Conservation (phyloP, 2,888 invertebrate species). For the Tridacna crocea region DNA sequence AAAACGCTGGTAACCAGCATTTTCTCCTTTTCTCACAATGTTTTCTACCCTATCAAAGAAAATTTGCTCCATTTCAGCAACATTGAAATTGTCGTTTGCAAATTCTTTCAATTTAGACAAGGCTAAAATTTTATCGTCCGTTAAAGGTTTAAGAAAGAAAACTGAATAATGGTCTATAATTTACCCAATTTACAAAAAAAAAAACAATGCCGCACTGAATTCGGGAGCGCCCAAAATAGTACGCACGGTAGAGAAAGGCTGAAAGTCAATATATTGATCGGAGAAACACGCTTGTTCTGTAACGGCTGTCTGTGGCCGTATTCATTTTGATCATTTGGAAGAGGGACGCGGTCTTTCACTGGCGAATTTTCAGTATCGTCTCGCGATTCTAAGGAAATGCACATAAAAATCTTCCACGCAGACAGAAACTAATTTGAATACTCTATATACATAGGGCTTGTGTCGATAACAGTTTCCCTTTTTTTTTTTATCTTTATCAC, state of each 20-base stretch:
- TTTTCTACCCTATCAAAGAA: too few relatives aligned
- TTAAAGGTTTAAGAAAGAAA: not conserved
- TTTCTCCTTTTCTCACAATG: not conserved
- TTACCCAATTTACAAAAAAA: too few relatives aligned
- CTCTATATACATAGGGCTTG: not conserved
- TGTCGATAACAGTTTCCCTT: not conserved
- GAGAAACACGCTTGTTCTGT: not conserved
- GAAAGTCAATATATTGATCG: conserved; percentile 24
- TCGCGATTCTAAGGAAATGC: not conserved
- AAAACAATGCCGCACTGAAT: too few relatives aligned
- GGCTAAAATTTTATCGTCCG: too few relatives aligned
- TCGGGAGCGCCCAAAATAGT: too few relatives aligned
- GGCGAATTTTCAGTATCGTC: conserved; percentile 2
- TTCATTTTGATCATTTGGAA: conserved; percentile 4
- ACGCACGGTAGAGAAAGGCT: not conserved
- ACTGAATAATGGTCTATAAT: too few relatives aligned
- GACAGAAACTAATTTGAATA: conserved; percentile 3
- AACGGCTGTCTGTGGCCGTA: conserved; percentile 4
- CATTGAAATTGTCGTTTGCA: too few relatives aligned
- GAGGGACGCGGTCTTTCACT: conserved; percentile 4
- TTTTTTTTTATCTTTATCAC: too few relatives aligned
- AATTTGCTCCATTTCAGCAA: too few relatives aligned
- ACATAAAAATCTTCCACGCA: conserved; percentile 10
- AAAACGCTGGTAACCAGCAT: not conserved
- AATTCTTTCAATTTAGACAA: too few relatives aligned